Evolutionary conservation across 30 jellyfish, hydroid and myxozoan genomes (phyloP), one percentile per base, ranked within the genome.

Genomic region (Phacellophora camtschatica): DNA sequence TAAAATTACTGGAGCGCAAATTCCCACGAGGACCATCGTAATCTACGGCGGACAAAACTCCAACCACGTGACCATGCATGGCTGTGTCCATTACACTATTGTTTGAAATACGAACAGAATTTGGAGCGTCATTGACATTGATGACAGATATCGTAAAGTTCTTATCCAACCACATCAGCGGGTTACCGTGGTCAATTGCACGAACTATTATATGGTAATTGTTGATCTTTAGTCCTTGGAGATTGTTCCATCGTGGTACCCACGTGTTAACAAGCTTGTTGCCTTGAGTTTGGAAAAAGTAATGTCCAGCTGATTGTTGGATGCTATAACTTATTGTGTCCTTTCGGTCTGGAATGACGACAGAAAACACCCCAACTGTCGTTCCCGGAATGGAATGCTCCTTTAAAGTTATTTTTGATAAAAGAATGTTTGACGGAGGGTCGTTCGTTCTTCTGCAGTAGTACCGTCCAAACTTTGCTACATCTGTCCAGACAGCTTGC

Each of bases 101-200:
- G 29, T 78, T 68, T 2, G 96, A 76, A 33, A 90, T 49, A n/a
- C 82, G 84, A 22, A 90, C 77, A 10, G 69, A 76, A 36, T 68
- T 23, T 4, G 98, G 98, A 39, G 96, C 95, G 73, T 90, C 98
- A 87, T 90, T 90, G 35, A 77, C 88, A 41, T 90, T 90, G 29
- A 59, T 19, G 12, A 90, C 71, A 0, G 65, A 57, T 29, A 90
- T 84, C 11, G 55, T 74, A 68, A 90, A 77, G 39, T 43, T 35
- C 41, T 57, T 62, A 23, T 84, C 96, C 33, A 41, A 63, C 77
- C 76, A 84, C 98, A 90, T 57, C 5, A 87, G 83, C 8, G 97
- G 90, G 23, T n/a, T 34, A 7, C 95, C 97, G 28, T 63, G 33
- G 67, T 86, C 96, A 23, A 88, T 84, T n/a, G 95, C 98, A 15